Base-by-base conservation (phyloP, 2,888 invertebrate genomes). In the Tyria jacobaeae region DNA sequence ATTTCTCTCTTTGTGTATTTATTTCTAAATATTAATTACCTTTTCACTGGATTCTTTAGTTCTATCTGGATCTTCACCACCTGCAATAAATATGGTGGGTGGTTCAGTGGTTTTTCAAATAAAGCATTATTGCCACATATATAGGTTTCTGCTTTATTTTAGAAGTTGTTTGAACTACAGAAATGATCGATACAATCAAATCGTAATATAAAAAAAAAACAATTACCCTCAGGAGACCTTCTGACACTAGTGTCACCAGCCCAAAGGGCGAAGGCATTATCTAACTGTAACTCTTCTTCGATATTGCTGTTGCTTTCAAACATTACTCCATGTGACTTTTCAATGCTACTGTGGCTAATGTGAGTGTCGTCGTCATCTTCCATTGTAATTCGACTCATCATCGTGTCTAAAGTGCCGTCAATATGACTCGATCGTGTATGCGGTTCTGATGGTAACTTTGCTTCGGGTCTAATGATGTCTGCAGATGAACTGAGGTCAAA, bases 191-290 rank as follows among this genome's bases (percentile, higher is more conserved):
- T 37, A 3, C 3, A 37, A 37, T 37, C 37, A 14, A 14, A 37
- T 37, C n/a, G 17, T 6, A 47, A 17, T 24, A 25, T 55, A 14
- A 12, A 48, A 1, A 17, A 17, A 12, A 34, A 34, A 54, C 0
- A 25, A 15, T 57, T 94, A 92, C 97, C 97, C 94, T 97, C 97
- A 0, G 97, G 97, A 51, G 97, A 97, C 75, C 96, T 94, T 63
- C 97, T 92, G 85, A 95, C 95, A 78, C 96, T 96, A 0, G 96
- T 95, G 85, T 96, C 96, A 0, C 95, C 94, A 31, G 96, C 94
- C 96, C 96, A 96, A 50, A 90, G 71, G 3, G 89, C 87, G 61
- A 81, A 92, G 21, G 91, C 91, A 55, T 76, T 87, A 48, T 89
- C 87, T 62, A 88, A 69, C 0, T 82, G 77, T 70, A 86, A 56